These are phyloP conservation scores for Etia nguti DNA, from an alignment of 2,113 vertebrate species.

Conservation along the genomic window DNA sequence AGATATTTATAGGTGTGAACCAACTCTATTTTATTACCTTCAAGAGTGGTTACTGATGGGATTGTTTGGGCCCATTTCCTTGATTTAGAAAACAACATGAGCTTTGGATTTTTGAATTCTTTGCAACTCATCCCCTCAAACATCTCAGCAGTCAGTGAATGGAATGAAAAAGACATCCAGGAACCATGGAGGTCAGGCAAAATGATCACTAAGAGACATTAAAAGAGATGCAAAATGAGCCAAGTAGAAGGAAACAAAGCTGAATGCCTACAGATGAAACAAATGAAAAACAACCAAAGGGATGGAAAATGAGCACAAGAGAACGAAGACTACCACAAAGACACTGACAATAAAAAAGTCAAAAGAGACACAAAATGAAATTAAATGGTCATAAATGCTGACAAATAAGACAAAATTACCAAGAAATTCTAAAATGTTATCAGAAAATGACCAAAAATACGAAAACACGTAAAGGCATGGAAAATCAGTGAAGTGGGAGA, in stretches of 20 bases:
- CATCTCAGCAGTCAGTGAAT: background rate
- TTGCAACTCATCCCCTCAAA: background rate
- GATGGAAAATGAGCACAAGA: background rate
- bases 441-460: background rate
- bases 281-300: background rate
- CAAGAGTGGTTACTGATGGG: too few relatives aligned
- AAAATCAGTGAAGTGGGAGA: background rate
- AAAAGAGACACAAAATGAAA: background rate
- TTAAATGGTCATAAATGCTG: background rate
- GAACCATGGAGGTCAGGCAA: background rate
- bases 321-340: rapidly evolving
- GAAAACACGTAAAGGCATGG: background rate
- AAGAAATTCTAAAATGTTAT: background rate
- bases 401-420: background rate
- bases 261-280: background rate
- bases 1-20: too few relatives aligned
- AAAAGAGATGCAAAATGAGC: background rate
- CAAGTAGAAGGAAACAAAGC: background rate
- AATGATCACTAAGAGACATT: background rate
- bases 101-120: too few relatives aligned
- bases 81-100: too few relatives aligned
- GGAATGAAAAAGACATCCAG: background rate
- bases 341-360: background rate
- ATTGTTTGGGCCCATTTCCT: too few relatives aligned
- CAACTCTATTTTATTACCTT: too few relatives aligned